These are phyloP conservation scores for Microcebus lehilahytsara DNA, from an alignment of 2,113 vertebrate genomes.

Conservation along the genomic window DNA sequence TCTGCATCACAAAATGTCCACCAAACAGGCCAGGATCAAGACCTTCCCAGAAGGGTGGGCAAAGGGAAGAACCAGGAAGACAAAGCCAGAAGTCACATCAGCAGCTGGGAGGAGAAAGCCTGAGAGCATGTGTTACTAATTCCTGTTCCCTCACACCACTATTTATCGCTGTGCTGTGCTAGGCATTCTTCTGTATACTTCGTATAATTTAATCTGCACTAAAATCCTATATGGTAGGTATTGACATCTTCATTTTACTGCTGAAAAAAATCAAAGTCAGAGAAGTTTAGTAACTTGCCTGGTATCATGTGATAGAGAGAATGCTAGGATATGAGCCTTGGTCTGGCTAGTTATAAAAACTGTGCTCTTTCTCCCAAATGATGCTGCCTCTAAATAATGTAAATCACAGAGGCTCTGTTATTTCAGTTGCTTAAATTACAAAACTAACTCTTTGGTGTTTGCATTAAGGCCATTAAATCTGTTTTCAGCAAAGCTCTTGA, in stretches of 20 bases:
- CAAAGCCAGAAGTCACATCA: neutral
- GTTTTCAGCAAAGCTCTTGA: constrained; percentile 37
- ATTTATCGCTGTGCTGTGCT: neutral
- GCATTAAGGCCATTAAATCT: constrained; percentile 11
- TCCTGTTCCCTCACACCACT: neutral
- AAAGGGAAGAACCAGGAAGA: neutral
- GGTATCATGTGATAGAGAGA: neutral
- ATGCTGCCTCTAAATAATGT: neutral
- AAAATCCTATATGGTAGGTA: neutral
- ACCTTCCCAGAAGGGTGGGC: neutral
- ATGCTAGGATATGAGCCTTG: neutral
- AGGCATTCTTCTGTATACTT: neutral
- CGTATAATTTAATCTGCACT: neutral
- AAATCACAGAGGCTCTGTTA: neutral
- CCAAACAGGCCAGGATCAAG: neutral
- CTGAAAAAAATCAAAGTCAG: neutral
- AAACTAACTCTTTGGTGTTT: neutral
- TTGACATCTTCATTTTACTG: neutral
- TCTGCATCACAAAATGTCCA: neutral
- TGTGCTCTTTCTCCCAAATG: neutral
- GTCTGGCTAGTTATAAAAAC: neutral
- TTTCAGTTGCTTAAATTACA: constrained; percentile 12
- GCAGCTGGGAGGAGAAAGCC: neutral
- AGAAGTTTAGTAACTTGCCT: neutral
- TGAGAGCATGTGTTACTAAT: neutral